Base-by-base conservation (phyloP, 64 coral and sea anemone genomes). In the Exaiptasia diaphana region DNA sequence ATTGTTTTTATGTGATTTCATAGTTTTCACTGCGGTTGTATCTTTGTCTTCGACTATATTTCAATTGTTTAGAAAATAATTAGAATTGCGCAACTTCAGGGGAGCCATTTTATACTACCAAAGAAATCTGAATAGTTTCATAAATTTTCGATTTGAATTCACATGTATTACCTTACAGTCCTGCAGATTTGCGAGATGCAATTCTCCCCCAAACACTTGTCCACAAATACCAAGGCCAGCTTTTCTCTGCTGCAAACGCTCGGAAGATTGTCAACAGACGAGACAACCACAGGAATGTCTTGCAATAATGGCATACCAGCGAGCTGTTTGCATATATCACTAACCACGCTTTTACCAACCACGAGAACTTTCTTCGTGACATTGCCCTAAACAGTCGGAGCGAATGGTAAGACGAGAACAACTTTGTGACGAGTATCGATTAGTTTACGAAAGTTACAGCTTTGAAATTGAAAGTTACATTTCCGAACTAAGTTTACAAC, bases 341-440 rank as follows among this genome's bases (percentile, higher is more conserved):
- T 37, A 0, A 23, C 23, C 44, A 73, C 29, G 3, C 23, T 31
- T 23, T 42, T 58, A 46, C 62, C 56, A 50, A 87, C 38, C 33
- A 87, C 71, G 23, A 87, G 73, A 17, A 87, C 44, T 77, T 78
- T 77, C 73, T 78, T 85, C 30, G 14, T 35, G 22, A 35, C 61
- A 65, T 35, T 28, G 20, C 38, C 33, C 61, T 65, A 36, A 31
- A 62, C n/a, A n/a, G n/a, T n/a, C n/a, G n/a, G n/a, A n/a, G n/a
- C n/a, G n/a, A n/a, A n/a, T n/a, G n/a, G n/a, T n/a, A n/a, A n/a
- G n/a, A n/a, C n/a, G n/a, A n/a, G n/a, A n/a, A n/a, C n/a, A n/a
- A n/a, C n/a, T n/a, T n/a, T n/a, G n/a, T n/a, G n/a, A n/a, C n/a
- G n/a, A n/a, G n/a, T n/a, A n/a, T n/a, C n/a, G n/a, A n/a, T n/a